Evolutionary conservation across 1,140 invertebrate species (phyloP).

Genomic region (Bombus confusus): DNA sequence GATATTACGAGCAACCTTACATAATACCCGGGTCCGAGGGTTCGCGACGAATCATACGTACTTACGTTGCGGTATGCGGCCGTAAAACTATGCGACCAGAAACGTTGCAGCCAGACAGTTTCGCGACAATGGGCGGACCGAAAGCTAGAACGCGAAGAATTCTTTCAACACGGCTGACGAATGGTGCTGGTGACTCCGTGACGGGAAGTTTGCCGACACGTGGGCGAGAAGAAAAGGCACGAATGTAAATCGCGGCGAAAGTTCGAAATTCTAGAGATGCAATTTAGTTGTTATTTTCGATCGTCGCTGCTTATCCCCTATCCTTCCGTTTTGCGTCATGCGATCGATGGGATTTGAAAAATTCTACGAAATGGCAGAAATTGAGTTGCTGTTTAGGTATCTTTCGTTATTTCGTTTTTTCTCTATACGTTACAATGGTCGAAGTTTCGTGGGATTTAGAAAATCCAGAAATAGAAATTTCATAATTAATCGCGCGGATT

Average conservation of each 20-base stretch:
- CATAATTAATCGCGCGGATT: too few species aligned
- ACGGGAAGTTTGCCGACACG: not conserved
- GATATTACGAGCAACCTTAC: constrained; percentile 68
- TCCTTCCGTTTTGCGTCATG: not conserved
- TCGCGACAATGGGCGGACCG: constrained; percentile 49
- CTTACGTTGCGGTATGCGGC: constrained; percentile 46
- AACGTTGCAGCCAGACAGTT: constrained; percentile 23
- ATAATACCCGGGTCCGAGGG: constrained; percentile 59
- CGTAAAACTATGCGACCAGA: constrained; percentile 31
- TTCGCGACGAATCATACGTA: constrained; percentile 69
- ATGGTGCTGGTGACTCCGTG: not conserved
- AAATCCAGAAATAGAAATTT: too few species aligned
- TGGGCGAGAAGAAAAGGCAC: not conserved
- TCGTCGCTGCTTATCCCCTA: not conserved
- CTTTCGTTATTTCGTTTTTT: too few species aligned
- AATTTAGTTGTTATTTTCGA: not conserved
- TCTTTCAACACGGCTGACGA: constrained; percentile 12
- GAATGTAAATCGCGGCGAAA: not conserved
- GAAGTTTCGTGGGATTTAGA: too few species aligned
- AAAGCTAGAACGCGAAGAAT: constrained; percentile 22
- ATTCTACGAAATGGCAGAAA: not conserved
- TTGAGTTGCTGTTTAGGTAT: too few species aligned
- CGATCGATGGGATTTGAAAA: too few species aligned
- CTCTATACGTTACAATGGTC: too few species aligned
- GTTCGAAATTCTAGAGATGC: not conserved